A percentile compares a stretch with the other conserved stretches of the same genome.
Evolutionary conservation across 2,888 invertebrate genomes (phyloP).

Genomic region (Cistogaster globosa): DNA sequence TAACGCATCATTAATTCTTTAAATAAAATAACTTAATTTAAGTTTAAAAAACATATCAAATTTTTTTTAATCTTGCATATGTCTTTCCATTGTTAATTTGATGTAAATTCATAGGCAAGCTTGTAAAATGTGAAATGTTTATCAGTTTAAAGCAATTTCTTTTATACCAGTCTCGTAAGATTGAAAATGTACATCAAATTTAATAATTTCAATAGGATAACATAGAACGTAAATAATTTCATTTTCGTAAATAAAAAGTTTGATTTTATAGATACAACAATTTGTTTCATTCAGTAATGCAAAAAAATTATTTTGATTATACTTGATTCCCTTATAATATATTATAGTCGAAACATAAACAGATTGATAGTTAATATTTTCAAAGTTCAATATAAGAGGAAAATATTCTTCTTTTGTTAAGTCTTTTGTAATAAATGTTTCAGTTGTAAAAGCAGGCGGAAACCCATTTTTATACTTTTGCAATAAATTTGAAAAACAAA

Average conservation of each 20-base stretch:
- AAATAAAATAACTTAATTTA: slow-evolving; percentile 62
- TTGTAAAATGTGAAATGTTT: slow-evolving; percentile 54
- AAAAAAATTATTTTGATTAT: slow-evolving; percentile 47
- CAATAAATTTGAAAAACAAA: slow-evolving; percentile 63
- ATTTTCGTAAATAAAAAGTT: slow-evolving; percentile 60
- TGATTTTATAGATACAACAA: slow-evolving; percentile 65
- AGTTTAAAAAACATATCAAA: slow-evolving; percentile 66
- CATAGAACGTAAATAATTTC: slow-evolving; percentile 61
- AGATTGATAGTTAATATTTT: slow-evolving; percentile 42
- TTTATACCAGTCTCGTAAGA: slow-evolving; percentile 22
- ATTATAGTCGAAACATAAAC: slow-evolving; percentile 39
- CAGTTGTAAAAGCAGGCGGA: slow-evolving; percentile 56
- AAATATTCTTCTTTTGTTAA: slow-evolving; percentile 63
- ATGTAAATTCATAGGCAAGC: slow-evolving; percentile 54
- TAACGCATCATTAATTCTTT: slow-evolving; percentile 46
- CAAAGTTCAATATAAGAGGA: slow-evolving; percentile 47
- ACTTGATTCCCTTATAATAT: slow-evolving; percentile 50
- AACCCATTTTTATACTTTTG: slow-evolving; percentile 56
- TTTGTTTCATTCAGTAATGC: slow-evolving; percentile 47
- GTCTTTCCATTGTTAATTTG: slow-evolving; percentile 52
- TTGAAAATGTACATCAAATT: slow-evolving; percentile 67
- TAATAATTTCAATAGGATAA: slow-evolving; percentile 59
- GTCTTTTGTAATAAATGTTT: slow-evolving; percentile 58
- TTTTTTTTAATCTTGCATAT: background rate
- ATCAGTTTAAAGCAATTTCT: slow-evolving; percentile 57